A percentile compares a stretch with the other conserved stretches of the same genome.
phyloP scores from a whole-genome alignment of 2,113 vertebrate species.

The Scatophagus argus region DNA sequence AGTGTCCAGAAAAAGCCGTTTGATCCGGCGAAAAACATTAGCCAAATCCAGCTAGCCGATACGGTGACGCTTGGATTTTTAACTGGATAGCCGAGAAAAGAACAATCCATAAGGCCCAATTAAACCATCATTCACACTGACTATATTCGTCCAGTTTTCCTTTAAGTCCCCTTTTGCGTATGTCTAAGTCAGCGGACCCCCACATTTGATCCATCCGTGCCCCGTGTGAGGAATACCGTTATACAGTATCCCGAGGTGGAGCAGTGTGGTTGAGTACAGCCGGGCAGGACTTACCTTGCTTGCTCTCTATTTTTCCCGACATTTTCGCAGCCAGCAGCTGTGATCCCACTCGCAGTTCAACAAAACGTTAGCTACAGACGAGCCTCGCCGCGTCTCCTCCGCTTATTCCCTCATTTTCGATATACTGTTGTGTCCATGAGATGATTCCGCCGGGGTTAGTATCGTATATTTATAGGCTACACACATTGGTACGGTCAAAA shows the following conservation, averaged over 20 bases:
- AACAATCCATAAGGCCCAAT: slow-evolving; percentile 67
- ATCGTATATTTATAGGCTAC: slow-evolving; percentile 45
- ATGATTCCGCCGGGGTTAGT: slow-evolving; percentile 54
- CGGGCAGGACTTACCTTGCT: slow-evolving; percentile 82
- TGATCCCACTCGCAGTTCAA: slow-evolving; percentile 76
- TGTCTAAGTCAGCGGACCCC: neutral
- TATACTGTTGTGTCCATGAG: slow-evolving; percentile 56
- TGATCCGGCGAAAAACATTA: neutral
- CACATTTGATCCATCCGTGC: slow-evolving; percentile 10
- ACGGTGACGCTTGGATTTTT: slow-evolving; percentile 48
- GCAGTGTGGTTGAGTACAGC: slow-evolving; percentile 37
- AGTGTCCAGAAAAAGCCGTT: slow-evolving; percentile 7
- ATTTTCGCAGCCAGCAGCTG: slow-evolving; percentile 82
- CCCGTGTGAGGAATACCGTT: slow-evolving; percentile 53
- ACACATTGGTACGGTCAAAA: slow-evolving; percentile 75
- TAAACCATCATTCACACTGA: slow-evolving; percentile 48
- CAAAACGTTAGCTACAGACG: slow-evolving; percentile 73
- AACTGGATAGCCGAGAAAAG: slow-evolving; percentile 57
- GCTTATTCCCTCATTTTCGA: slow-evolving; percentile 79
- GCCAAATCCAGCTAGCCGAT: slow-evolving; percentile 33
- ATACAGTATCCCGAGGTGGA: slow-evolving; percentile 35
- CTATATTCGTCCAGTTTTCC: slow-evolving; percentile 9
- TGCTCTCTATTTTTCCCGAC: slow-evolving; percentile 88
- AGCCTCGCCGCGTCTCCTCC: slow-evolving; percentile 66
- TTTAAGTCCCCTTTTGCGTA: neutral